Evolutionary conservation across 2,888 invertebrate species (phyloP).

Genomic region (Meiosimyza platycephala): DNA sequence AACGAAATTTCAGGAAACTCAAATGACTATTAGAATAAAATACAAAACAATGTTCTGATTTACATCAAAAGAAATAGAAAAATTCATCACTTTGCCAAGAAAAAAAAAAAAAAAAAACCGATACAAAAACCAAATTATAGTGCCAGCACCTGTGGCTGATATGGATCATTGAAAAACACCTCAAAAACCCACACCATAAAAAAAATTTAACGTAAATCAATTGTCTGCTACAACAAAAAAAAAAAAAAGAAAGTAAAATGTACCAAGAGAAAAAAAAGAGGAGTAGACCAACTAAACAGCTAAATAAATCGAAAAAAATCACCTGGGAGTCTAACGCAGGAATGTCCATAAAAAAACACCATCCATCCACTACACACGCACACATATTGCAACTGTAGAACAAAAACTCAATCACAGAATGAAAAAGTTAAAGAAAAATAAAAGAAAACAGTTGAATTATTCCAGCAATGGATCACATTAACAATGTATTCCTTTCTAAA

Average conservation of each 20-base stretch:
- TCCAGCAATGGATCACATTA: constrained; percentile 36
- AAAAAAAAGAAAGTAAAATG: constrained; percentile 19
- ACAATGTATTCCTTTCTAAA: constrained; percentile 14
- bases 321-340: neutral
- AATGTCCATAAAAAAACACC: neutral
- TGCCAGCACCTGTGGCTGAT: constrained; percentile 16
- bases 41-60: no score
- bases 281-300: neutral
- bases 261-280: neutral
- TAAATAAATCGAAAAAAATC: no score
- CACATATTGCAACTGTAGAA: neutral
- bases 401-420: constrained; percentile 32
- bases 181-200: constrained; percentile 28
- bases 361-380: neutral
- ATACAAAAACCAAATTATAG: constrained; percentile 23
- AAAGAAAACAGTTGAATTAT: constrained; percentile 26
- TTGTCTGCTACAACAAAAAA: constrained; percentile 43
- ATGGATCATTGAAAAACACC: constrained; percentile 35
- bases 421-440: constrained; percentile 35
- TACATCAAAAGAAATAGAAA: no score
- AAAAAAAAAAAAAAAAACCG: neutral
- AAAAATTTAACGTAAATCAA: constrained; percentile 45
- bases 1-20: no score
- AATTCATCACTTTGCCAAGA: no score
- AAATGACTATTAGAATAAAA: no score